A percentile compares a stretch with the other conserved stretches of the same genome.
These are phyloP conservation scores for Psettodes erumei DNA, from an alignment of 2,113 vertebrate genomes.

Conservation along the genomic window DNA sequence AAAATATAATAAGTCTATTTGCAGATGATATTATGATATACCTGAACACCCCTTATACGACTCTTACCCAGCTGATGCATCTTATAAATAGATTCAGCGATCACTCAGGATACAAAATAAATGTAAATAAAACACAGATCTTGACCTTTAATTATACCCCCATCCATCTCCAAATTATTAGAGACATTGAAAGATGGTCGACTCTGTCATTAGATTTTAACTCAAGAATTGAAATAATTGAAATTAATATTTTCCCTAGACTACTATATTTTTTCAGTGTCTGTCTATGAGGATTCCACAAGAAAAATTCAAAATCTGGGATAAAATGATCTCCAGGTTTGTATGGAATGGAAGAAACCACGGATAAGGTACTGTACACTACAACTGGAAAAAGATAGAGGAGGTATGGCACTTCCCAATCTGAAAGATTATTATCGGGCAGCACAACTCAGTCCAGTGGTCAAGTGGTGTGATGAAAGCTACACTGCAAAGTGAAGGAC, in stretches of 20 bases:
- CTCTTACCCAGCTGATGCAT: neutral
- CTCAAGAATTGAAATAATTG: neutral
- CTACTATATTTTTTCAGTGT: neutral
- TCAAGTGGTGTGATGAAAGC: neutral
- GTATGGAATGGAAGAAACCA: neutral
- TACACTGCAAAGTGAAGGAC: neutral
- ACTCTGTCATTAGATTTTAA: neutral
- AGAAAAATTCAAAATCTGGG: no score
- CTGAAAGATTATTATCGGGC: neutral
- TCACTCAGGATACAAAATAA: no score
- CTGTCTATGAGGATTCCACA: no score
- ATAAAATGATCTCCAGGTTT: no score
- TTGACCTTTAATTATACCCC: no score
- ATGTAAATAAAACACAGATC: no score
- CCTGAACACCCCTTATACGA: no score
- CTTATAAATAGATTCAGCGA: no score
- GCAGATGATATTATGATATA: no score
- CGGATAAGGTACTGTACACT: neutral
- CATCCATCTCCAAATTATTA: no score
- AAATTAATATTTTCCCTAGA: neutral
- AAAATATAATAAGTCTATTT: no score
- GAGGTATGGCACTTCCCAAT: neutral
- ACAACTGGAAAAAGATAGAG: neutral
- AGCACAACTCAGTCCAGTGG: neutral
- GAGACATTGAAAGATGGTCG: no score